Evolutionary conservation across 2,888 invertebrate species (phyloP).

Genomic region (Xestia xanthographa): DNA sequence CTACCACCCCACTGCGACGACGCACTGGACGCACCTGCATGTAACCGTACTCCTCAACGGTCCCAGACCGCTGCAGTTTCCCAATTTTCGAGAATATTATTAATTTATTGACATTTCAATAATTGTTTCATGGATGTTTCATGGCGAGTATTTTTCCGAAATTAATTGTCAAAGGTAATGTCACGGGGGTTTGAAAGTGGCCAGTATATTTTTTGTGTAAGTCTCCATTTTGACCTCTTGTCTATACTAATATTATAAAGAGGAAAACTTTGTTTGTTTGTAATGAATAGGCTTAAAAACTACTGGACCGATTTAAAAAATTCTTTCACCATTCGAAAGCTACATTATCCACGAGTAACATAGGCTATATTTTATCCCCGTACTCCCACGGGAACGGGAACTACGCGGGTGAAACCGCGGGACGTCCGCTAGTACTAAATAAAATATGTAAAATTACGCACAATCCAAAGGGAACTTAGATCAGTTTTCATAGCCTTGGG

Average conservation of each 20-base stretch:
- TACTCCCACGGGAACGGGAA: no score
- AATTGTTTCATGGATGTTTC: conserved; percentile 2
- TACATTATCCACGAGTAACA: no score
- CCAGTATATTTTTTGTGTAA: conserved; percentile 16
- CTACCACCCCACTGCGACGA: conserved; percentile 46
- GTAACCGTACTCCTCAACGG: conserved; percentile 15
- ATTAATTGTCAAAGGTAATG: conserved; percentile 26
- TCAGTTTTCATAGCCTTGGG: background rate
- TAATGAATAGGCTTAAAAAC: no score
- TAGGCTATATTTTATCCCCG: no score
- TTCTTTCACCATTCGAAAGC: no score
- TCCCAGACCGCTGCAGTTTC: conserved; percentile 7
- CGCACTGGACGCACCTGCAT: conserved; percentile 18
- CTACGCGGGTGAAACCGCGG: no score
- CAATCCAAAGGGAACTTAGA: background rate
- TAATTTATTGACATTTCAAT: background rate
- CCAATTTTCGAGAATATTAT: conserved; percentile 1
- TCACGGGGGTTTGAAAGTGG: conserved; percentile 1
- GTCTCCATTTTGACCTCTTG: background rate
- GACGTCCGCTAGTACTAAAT: no score
- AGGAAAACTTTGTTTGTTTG: no score
- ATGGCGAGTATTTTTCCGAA: conserved; percentile 10
- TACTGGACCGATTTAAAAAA: no score
- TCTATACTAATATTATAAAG: no score
- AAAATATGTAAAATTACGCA: background rate